Evolutionary conservation across 2,888 invertebrate genomes (phyloP).

Genomic region (Argynnis bischoffii): DNA sequence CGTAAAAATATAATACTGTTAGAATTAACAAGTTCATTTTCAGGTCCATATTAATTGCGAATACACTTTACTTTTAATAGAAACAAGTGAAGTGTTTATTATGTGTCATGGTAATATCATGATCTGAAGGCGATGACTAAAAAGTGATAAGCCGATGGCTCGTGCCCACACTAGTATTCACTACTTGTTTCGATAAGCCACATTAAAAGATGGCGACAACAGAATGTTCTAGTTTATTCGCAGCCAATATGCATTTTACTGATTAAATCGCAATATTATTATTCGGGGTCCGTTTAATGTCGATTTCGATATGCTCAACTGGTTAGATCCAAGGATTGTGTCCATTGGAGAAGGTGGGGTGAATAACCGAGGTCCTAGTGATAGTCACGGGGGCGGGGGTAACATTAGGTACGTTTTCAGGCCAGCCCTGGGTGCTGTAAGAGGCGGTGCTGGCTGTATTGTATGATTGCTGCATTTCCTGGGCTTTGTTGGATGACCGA

Average conservation of each 20-base stretch:
- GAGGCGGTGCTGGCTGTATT: slow-evolving; percentile 37
- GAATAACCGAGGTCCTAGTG: slow-evolving; percentile 62
- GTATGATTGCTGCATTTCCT: slow-evolving; percentile 36
- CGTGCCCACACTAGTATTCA: slow-evolving; percentile 30
- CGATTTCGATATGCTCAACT: slow-evolving; percentile 23
- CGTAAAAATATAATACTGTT: slow-evolving; percentile 6
- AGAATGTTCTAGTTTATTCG: slow-evolving; percentile 28
- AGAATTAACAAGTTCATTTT: slow-evolving; percentile 7
- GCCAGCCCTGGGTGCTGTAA: slow-evolving; percentile 45
- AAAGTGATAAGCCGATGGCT: slow-evolving; percentile 34
- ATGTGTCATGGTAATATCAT: slow-evolving; percentile 31
- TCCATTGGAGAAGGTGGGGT: slow-evolving; percentile 58
- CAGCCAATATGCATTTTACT: slow-evolving; percentile 23
- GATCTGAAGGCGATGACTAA: slow-evolving; percentile 38
- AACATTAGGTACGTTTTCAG: slow-evolving; percentile 42
- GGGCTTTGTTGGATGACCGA: slow-evolving; percentile 41
- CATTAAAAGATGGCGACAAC: slow-evolving; percentile 28
- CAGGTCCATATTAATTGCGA: slow-evolving; percentile 7
- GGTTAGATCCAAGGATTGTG: slow-evolving; percentile 56
- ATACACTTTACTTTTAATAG: slow-evolving; percentile 9
- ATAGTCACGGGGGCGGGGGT: slow-evolving; percentile 54
- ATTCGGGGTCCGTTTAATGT: slow-evolving; percentile 45
- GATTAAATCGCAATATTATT: slow-evolving; percentile 44
- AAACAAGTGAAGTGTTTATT: slow-evolving; percentile 11
- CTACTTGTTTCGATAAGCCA: slow-evolving; percentile 31